phyloP scores from a whole-genome alignment of 2,797 vertebrate species.

The Gallinago nigripennis region DNA sequence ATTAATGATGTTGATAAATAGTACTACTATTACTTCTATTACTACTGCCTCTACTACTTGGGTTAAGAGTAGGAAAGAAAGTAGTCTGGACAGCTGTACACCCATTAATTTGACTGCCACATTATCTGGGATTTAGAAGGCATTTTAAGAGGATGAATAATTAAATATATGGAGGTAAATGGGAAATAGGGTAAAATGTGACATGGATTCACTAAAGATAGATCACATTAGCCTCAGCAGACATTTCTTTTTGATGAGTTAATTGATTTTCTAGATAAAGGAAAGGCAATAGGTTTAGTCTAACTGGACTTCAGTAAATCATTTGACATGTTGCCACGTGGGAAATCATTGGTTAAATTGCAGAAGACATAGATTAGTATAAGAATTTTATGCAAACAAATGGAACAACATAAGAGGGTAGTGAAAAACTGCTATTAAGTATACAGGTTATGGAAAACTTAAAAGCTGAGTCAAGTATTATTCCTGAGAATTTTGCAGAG shows the following conservation, averaged over 20 bases:
- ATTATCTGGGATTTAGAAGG: background rate
- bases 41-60: background rate
- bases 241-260: slow-evolving; percentile 26
- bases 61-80: background rate
- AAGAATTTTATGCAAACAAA: slow-evolving; percentile 3
- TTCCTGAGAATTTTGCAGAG: background rate
- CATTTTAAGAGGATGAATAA: slow-evolving; percentile 16
- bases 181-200: slow-evolving; percentile 5
- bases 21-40: background rate
- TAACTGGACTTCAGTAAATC: slow-evolving; percentile 6
- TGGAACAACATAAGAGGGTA: background rate
- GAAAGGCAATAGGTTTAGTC: background rate
- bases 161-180: slow-evolving; percentile 10
- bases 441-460: background rate
- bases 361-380: background rate
- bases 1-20: background rate
- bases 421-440: background rate
- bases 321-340: background rate
- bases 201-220: background rate
- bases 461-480: background rate
- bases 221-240: background rate
- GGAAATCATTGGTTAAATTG: slow-evolving; percentile 14
- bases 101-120: background rate
- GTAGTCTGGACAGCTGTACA: background rate
- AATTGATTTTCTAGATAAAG: slow-evolving; percentile 42